Conservation (phyloP, 1,140 invertebrate genomes). For the Drosophila leontia region DNA sequence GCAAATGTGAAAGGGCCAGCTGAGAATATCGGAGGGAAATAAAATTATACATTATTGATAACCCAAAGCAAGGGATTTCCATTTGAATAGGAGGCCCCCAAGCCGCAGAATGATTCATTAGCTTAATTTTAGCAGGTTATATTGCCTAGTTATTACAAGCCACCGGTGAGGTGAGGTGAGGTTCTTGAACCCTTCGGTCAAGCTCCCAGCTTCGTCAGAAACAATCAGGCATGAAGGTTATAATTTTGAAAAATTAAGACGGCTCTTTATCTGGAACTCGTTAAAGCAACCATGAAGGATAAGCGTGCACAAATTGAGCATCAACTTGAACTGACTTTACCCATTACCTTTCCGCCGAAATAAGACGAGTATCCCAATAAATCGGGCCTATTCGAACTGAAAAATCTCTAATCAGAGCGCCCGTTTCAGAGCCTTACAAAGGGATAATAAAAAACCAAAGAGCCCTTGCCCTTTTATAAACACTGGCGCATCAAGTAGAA, state of each 20-base stretch:
- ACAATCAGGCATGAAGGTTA: constrained; percentile 40
- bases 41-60: constrained; percentile 30
- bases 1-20: constrained; percentile 74
- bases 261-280: constrained; percentile 40
- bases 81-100: constrained; percentile 21
- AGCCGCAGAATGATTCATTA: constrained; percentile 14
- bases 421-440: constrained; percentile 5
- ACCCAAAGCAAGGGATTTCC: constrained; percentile 11
- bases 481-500: constrained; percentile 20
- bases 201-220: constrained; percentile 8
- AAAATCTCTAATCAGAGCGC: constrained; percentile 9
- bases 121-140: constrained; percentile 12
- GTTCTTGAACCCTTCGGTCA: constrained; percentile 30
- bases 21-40: constrained; percentile 21
- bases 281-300: constrained; percentile 47
- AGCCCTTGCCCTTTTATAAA: constrained; percentile 27
- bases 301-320: constrained; percentile 35
- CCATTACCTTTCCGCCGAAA: neutral
- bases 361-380: neutral
- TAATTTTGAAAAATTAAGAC: constrained; percentile 46
- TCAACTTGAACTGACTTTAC: constrained; percentile 15
- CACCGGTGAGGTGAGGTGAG: neutral
- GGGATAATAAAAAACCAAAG: constrained; percentile 13
- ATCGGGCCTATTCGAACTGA: neutral
- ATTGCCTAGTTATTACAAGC: constrained; percentile 29